phyloP scores from a whole-genome alignment of 2,888 invertebrate genomes.

The Ceramica pisi region DNA sequence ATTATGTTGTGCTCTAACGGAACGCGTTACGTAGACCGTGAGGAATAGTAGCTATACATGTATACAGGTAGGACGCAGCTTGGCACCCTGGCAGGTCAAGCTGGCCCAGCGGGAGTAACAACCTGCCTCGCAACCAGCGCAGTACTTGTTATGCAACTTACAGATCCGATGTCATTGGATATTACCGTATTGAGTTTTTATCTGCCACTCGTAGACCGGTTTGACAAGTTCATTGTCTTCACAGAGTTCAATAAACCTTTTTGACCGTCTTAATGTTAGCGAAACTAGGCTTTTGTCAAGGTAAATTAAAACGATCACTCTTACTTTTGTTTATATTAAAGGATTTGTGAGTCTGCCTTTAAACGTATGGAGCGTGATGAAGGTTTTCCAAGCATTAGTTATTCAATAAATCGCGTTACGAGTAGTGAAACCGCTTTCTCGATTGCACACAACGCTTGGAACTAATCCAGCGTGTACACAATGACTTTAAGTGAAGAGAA shows the following conservation, averaged over 20 bases:
- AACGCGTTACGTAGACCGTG: constrained; percentile 14
- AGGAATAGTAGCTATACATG: constrained; percentile 1
- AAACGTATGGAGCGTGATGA: constrained; percentile 5
- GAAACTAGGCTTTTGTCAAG: constrained; percentile 69
- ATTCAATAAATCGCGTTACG: constrained; percentile 45
- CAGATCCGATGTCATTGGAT: constrained; percentile 58
- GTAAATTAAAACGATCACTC: constrained; percentile 67
- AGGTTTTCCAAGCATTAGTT: constrained; percentile 29
- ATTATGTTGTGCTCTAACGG: constrained; percentile 13
- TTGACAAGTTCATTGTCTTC: constrained; percentile 82
- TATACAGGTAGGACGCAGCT: neutral
- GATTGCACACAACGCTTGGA: constrained; percentile 68
- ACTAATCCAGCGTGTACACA: constrained; percentile 64
- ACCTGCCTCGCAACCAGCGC: constrained; percentile 54
- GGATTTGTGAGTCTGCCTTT: neutral
- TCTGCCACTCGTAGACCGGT: constrained; percentile 76
- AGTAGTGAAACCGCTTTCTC: constrained; percentile 61
- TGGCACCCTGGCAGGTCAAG: constrained; percentile 10
- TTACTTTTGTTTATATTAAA: constrained; percentile 68
- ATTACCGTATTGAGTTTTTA: constrained; percentile 64
- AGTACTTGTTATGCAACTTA: constrained; percentile 71
- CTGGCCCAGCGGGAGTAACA: constrained; percentile 46
- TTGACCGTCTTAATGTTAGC: constrained; percentile 66
- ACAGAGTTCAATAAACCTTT: constrained; percentile 79
- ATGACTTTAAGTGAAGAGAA: constrained; percentile 64